phyloP scores from a whole-genome alignment of 2,113 vertebrate genomes.

The Lucifuga dentata region DNA sequence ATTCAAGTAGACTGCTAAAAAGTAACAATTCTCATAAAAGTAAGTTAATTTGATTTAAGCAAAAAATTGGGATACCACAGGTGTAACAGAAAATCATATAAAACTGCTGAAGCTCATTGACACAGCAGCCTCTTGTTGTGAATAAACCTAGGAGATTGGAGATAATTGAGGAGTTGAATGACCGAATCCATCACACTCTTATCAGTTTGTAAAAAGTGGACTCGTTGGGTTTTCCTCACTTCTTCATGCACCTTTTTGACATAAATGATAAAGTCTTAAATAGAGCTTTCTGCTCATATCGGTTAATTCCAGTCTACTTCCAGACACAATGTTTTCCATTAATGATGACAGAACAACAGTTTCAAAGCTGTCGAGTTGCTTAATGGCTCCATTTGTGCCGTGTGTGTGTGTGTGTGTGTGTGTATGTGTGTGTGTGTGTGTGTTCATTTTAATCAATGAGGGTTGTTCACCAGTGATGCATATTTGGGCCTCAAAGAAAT shows the following conservation, averaged over 20 bases:
- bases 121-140: slow-evolving; percentile 32
- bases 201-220: slow-evolving; percentile 52
- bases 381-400: slow-evolving; percentile 10
- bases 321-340: slow-evolving; percentile 11
- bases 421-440: neutral
- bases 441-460: too few relatives aligned
- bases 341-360: slow-evolving; percentile 21
- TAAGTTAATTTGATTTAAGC: slow-evolving; percentile 18
- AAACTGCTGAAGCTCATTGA: slow-evolving; percentile 16
- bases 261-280: slow-evolving; percentile 42
- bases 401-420: slow-evolving; percentile 11
- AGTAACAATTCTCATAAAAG: neutral
- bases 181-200: slow-evolving; percentile 71
- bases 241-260: slow-evolving; percentile 15
- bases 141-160: slow-evolving; percentile 70
- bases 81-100: slow-evolving; percentile 16
- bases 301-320: slow-evolving; percentile 11
- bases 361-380: slow-evolving; percentile 26
- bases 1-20: neutral
- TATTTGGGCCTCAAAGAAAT: too few relatives aligned
- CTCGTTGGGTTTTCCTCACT: slow-evolving; percentile 6
- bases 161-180: slow-evolving; percentile 69
- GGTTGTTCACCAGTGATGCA: too few relatives aligned
- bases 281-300: slow-evolving; percentile 24
- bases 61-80: neutral